A percentile compares a stretch with the other conserved stretches of the same genome.
phyloP scores from a whole-genome alignment of 2,888 invertebrate genomes.

The Athrips mouffetella region DNA sequence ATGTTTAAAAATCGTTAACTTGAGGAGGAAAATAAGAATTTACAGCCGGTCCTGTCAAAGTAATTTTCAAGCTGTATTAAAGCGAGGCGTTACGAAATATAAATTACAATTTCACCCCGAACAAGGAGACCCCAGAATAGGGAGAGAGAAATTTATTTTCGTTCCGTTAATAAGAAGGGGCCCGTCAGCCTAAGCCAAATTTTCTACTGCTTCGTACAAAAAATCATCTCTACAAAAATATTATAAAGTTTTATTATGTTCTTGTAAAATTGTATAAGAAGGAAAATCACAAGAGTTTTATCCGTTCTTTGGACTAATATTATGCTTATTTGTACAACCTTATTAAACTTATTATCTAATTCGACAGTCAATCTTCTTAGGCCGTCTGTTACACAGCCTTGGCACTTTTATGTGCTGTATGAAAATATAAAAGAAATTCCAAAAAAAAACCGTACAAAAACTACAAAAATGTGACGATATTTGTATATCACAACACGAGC shows the following conservation, averaged over 20 bases:
- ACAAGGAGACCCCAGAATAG: slow-evolving; percentile 12
- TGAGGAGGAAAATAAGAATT: slow-evolving; percentile 22
- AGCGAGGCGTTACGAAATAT: slow-evolving; percentile 19
- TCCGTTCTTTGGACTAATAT: slow-evolving; percentile 40
- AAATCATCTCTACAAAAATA: no score
- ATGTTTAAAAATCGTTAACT: slow-evolving; percentile 13
- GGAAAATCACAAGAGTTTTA: slow-evolving; percentile 27
- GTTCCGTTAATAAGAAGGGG: slow-evolving; percentile 13
- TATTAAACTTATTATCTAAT: slow-evolving; percentile 2
- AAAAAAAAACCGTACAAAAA: slow-evolving; percentile 21
- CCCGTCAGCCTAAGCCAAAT: not conserved
- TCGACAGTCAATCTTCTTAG: slow-evolving; percentile 4
- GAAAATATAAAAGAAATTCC: not conserved
- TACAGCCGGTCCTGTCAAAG: slow-evolving; percentile 25
- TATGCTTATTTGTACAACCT: slow-evolving; percentile 32
- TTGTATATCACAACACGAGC: slow-evolving; percentile 54
- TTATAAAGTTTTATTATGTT: no score
- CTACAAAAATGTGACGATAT: slow-evolving; percentile 46
- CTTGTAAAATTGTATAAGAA: slow-evolving; percentile 14
- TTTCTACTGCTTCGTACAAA: not conserved
- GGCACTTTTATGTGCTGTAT: not conserved
- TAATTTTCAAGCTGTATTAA: slow-evolving; percentile 26
- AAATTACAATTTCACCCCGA: slow-evolving; percentile 27
- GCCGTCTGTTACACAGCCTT: slow-evolving; percentile 7
- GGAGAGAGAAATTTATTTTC: slow-evolving; percentile 19